Base-by-base conservation (phyloP, 2,888 invertebrate species). In the Volucella inanis region DNA sequence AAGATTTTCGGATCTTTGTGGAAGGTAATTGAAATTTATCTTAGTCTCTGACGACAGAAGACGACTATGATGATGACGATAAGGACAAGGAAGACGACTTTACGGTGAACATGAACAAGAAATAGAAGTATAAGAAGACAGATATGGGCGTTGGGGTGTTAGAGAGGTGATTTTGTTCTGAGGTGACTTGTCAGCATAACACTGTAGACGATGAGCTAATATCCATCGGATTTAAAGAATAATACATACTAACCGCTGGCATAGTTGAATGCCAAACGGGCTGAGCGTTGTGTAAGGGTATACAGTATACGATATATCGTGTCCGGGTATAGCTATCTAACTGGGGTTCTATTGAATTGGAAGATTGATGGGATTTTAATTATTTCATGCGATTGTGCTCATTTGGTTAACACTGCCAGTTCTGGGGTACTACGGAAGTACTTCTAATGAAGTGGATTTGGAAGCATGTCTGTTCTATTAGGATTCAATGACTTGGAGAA, bases 11-110 rank as follows among this genome's bases (percentile, higher is more conserved):
- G 85, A 81, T 80, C 67, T 76, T 55, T 76, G 71, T 67, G 59
- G 50, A 81, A 31, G 81, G 76, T 85, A 85, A 85, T 85, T 85
- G 85, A 85, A 85, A 85, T 85, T 81, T 85, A 85, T 85, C 85
- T 80, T 71, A 81, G 80, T 85, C 81, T 64, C 59, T 64, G 70
- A 61, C 52, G 52, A 79, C 75, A 82, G 52, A 59, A 50, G 55
- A 65, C 57, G 15, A 78, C 54, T 43, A 74, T 15, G 12, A 77
- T 54, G 14, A 47, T 12, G 43, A 71, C 41, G 45, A 47, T 22
- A n/a, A 70, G 8, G 71, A 59, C 15, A 65, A 76, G n/a, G 59
- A 67, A 18, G 75, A 68, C 15, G 38, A 41, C 22, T 43, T 31
- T 31, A 50, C 45, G 67, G 50, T 52, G 38, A 49, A 22, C 59